phyloP scores from a whole-genome alignment of 2,797 vertebrate genomes.

The Muscicapa comitata region DNA sequence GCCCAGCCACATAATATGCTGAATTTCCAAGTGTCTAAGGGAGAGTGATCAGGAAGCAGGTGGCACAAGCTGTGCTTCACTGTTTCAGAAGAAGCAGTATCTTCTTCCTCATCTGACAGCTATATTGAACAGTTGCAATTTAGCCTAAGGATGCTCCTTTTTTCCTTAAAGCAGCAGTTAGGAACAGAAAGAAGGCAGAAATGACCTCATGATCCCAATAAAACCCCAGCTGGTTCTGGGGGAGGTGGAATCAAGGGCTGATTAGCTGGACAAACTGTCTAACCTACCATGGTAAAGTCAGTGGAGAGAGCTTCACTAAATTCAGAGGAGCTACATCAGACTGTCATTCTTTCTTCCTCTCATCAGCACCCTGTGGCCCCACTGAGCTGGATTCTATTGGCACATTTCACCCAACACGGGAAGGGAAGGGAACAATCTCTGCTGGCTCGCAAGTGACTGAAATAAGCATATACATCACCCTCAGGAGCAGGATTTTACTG shows the following conservation, averaged over 20 bases:
- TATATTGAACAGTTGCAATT: not conserved
- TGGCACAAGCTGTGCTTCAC: not conserved
- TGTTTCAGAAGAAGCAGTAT: not conserved
- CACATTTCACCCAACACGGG: not conserved
- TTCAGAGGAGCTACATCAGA: not conserved
- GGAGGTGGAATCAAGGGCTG: not conserved
- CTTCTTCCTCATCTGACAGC: not conserved
- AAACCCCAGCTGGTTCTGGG: not conserved
- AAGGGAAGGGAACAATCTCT: not conserved
- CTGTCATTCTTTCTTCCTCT: not conserved
- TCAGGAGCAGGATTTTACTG: not conserved
- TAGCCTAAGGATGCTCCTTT: not conserved
- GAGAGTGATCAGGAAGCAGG: not conserved
- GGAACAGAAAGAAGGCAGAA: not conserved
- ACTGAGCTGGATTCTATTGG: not conserved
- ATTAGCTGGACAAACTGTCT: not conserved
- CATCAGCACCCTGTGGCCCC: not conserved
- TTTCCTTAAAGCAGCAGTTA: not conserved
- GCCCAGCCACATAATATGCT: not conserved
- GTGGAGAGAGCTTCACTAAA: not conserved
- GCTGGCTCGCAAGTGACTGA: not conserved
- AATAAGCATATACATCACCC: not conserved
- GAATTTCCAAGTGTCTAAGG: not conserved
- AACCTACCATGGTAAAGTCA: not conserved
- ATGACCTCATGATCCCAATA: not conserved